A percentile compares a stretch with the other conserved stretches of the same genome.
These are phyloP conservation scores for Panulirus ornatus DNA, from an alignment of 1,140 invertebrate genomes.

Conservation along the genomic window DNA sequence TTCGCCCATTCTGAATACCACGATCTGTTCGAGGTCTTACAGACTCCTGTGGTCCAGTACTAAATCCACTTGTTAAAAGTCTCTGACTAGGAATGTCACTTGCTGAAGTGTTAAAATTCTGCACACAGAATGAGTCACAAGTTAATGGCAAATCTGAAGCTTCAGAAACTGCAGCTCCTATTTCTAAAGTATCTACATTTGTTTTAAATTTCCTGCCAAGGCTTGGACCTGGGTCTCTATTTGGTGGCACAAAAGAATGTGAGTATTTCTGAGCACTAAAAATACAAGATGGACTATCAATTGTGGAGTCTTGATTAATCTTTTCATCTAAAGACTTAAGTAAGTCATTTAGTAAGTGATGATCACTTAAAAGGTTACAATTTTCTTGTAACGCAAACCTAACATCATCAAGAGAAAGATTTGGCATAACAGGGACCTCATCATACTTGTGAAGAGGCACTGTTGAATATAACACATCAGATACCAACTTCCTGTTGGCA, in stretches of 20 bases:
- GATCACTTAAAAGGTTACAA: constrained; percentile 22
- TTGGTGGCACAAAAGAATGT: neutral
- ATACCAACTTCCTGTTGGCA: neutral
- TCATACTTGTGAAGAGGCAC: neutral
- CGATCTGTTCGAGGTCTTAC: neutral
- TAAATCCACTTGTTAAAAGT: neutral
- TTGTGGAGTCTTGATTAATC: neutral
- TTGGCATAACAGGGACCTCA: neutral
- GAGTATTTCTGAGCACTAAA: neutral
- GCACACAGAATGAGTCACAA: neutral
- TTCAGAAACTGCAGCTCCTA: neutral
- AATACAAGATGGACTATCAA: neutral
- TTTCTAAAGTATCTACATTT: neutral
- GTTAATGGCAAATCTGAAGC: neutral
- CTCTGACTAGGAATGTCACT: neutral
- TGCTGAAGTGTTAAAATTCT: neutral
- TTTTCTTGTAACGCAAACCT: constrained; percentile 34
- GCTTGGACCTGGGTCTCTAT: constrained; percentile 16
- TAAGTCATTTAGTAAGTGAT: constrained; percentile 39
- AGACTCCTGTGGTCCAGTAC: neutral
- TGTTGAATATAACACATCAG: neutral
- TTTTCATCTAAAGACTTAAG: constrained; percentile 42
- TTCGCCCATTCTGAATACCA: neutral
- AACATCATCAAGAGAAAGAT: constrained; percentile 32
- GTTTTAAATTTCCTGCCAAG: neutral